Evolutionary conservation across 2,888 invertebrate genomes (phyloP), one percentile per base, ranked within the genome.

Genomic region (Cataglyphis livida): DNA sequence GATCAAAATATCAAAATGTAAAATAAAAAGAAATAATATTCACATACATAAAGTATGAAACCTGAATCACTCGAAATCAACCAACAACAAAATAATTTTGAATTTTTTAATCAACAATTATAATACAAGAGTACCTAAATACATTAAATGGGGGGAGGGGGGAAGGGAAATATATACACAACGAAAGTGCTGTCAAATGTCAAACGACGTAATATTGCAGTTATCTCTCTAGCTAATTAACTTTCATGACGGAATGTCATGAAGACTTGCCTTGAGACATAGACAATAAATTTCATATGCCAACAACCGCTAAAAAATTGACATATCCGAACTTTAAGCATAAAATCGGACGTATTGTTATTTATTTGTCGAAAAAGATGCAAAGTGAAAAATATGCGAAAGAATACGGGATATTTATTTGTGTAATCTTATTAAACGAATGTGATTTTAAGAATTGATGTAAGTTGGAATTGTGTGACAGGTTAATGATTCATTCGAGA

Each of bases 391-490:
- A 41, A 71, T 18, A 6, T n/a, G 15, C 1, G 21, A 18, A 2
- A 54, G 12, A 28, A 21, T 61, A 35, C 18, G 4, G 7, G 0
- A 21, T 3, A 28, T 9, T 57, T 9, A 28, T 38, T 51, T 25
- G 2, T 12, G 1, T 54, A 38, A 64, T 25, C 51, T 38, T 44
- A 35, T 44, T 18, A 35, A 18, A n/a, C 7, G 9, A 32, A 35
- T 7, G n/a, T 38, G n/a, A n/a, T 10, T 44, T 9, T 57, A 70
- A 1, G 25, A 61, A 61, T 61, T 5, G 41, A 59, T 66, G 54
- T 61, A 81, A 82, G 82, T 89, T 87, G 75, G 44, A 79, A 66
- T 38, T 25, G 0, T 25, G 5, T 32, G 61, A 44, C 57, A 81
- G 73, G 75, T 57, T 68, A 70, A 66, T 38, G 18, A 41, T 66